A percentile compares a stretch with the other conserved stretches of the same genome.
Evolutionary conservation across 2,113 vertebrate species (phyloP).

Genomic region (Eupsittula cactorum): DNA sequence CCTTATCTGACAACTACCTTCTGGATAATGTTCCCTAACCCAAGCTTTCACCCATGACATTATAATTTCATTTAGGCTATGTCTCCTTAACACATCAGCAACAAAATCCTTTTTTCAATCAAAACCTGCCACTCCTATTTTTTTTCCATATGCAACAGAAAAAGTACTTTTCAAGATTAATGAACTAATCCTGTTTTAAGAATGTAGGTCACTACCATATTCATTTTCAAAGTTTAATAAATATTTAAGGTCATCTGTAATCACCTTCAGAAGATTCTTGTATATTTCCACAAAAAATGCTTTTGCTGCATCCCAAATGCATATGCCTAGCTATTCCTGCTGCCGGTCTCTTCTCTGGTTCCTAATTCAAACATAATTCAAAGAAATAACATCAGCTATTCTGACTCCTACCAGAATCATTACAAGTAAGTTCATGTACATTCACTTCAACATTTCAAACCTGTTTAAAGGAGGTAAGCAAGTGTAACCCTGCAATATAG

Average conservation of each 20-base stretch:
- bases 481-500: background rate
- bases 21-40: background rate
- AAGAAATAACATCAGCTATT: background rate
- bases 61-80: background rate
- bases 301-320: background rate
- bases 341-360: background rate
- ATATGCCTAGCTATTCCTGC: background rate
- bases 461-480: background rate
- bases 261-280: background rate
- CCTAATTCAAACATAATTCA: background rate
- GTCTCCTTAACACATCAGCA: background rate
- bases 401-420: background rate
- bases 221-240: constrained; percentile 11
- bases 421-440: background rate
- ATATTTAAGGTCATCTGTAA: constrained; percentile 11
- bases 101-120: background rate
- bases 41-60: background rate
- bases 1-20: background rate
- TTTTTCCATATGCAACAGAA: background rate
- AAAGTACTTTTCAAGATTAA: background rate
- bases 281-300: background rate
- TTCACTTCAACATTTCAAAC: background rate
- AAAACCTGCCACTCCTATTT: background rate
- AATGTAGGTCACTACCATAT: background rate
- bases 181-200: background rate